Base-by-base conservation (phyloP, 2,113 vertebrate genomes). In the Scolopax mira region DNA sequence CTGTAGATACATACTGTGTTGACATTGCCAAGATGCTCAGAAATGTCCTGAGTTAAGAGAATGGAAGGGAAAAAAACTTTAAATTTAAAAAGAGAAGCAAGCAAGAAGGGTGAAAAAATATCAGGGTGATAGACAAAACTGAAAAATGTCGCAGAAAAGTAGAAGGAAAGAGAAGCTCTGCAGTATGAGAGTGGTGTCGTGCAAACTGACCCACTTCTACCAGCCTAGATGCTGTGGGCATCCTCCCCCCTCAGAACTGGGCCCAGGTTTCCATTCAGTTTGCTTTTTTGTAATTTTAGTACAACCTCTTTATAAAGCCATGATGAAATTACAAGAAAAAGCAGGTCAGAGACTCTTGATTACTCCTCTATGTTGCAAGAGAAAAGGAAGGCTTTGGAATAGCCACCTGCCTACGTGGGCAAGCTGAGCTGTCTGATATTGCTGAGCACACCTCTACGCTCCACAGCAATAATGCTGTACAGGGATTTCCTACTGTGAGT, bases 331-430 rank as follows among this genome's bases (percentile, higher is more conserved):
- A n/a, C 42, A 64, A 74, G 35, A 73, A 54, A 88, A 96, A 93
- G 22, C 55, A 90, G 60, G 90, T 84, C 82, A 77, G 54, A 51
- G 75, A 35, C 31, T 67, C 79, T 39, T 37, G 71, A 93, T 31
- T 4, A 11, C 19, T 77, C 37, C 18, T 66, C 18, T 49, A 1
- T 55, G 52, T 71, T 1, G 1, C 39, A 80, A 67, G 33, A 84
- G 42, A 24, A 85, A 64, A 41, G 0, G 3, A 79, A 51, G 69
- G 79, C 16, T 42, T 39, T 90, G 91, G 74, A 93, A 73, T 23
- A 58, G 54, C 14, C 3, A 4, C 15, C 4, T 61, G 13, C 54
- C 49, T 67, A 12, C 0, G 0, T 21, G 67, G 67, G 9, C 69
- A 61, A 48, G 46, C 35, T 89, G 81, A 93, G 75, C 37, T 89